Percentiles rank a stretch among this genome's conserved stretches.
Evolutionary conservation across 1,140 invertebrate species (phyloP).

Genomic region (Caligus rogercresseyi): DNA sequence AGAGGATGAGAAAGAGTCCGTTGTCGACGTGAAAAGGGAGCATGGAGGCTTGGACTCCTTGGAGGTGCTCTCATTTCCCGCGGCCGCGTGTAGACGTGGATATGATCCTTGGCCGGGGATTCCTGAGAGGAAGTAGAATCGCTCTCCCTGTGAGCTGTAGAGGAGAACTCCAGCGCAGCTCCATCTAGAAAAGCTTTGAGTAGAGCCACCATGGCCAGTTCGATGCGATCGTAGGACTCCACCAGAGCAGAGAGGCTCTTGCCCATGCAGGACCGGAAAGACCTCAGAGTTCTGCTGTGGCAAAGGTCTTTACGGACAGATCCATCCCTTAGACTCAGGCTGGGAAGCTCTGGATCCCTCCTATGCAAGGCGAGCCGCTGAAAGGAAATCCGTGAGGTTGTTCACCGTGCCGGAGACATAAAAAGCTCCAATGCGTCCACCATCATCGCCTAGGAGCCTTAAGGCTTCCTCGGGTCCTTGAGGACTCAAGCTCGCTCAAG

Average conservation of each 20-base stretch:
- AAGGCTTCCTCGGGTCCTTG: background rate
- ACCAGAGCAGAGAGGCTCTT: background rate
- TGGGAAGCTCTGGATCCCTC: background rate
- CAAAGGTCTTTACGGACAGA: background rate
- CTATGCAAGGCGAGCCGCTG: background rate
- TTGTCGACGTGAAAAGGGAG: conserved; percentile 17
- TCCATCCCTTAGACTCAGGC: background rate
- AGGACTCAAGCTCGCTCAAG: background rate
- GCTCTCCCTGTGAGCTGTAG: background rate
- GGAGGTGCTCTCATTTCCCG: background rate
- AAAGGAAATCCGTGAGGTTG: background rate
- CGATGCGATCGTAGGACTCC: background rate
- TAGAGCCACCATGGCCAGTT: background rate
- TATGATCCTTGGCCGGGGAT: background rate
- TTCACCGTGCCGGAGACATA: background rate
- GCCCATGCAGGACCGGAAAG: background rate
- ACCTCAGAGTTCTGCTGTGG: no score
- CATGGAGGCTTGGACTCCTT: background rate
- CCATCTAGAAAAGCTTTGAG: background rate
- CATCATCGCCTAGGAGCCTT: background rate
- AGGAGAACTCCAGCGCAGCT: background rate
- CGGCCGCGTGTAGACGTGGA: no score
- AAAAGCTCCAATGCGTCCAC: background rate
- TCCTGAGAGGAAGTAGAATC: background rate
- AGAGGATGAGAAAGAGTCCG: conserved; percentile 9